Evolutionary conservation across 2,113 vertebrate species (phyloP), one percentile per base, ranked within the genome.

Genomic region (Dolichotis patagonum): DNA sequence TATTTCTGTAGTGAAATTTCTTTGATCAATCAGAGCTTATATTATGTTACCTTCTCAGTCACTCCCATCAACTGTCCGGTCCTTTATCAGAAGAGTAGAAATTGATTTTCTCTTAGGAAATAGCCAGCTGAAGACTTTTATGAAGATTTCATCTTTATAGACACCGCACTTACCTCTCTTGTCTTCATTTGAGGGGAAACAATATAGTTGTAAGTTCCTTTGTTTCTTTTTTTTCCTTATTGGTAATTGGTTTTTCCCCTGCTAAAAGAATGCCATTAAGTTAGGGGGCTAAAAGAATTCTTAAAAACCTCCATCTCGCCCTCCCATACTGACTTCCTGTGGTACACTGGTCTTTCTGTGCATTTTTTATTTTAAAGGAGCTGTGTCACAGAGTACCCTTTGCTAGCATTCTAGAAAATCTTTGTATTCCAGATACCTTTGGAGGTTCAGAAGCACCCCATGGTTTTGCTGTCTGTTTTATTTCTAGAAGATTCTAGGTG

Each of bases 141-240:
- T 54, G 49, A 88, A 96, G 81, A 97, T 92, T 81, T 88, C 58
- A 81, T 97, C 52, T 84, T 67, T 89, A 60, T 86, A 96, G 90
- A 95, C 96, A 97, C 38, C 73, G 49, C 0, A 28, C 10, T 71
- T 95, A 82, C 65, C 46, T 96, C 24, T 75, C 54, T 88, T 65
- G 85, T 89, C 54, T 85, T 91, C 85, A 94, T 94, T 91, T 91
- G 88, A 92, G 84, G 9, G 84, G 9, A 96, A 78, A 83, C 0
- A 16, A 41, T 65, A 8, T 35, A 77, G 32, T 78, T 41, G 4
- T 96, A 82, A 71, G 7, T 89, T 75, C 26, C 41, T 94, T 78
- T 73, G 2, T 86, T 28, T 92, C 19, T 43, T 82, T 82, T 88
- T 52, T 81, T 9, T 8, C 32, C 9, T 24, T 24, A 69, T 69